phyloP scores from a whole-genome alignment of 1,140 invertebrate genomes.

The Drosophila nasuta region DNA sequence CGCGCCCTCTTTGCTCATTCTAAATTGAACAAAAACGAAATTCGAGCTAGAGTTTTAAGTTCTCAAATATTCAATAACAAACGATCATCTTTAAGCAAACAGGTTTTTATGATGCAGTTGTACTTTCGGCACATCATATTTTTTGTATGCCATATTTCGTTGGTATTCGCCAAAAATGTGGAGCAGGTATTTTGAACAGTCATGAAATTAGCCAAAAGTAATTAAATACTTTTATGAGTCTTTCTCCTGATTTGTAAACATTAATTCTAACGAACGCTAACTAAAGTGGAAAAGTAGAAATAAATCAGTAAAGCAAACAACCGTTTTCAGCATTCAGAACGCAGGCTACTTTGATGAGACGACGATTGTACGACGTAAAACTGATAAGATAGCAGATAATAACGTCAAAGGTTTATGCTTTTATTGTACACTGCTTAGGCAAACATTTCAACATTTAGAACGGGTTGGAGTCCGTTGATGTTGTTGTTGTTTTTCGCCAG shows the following conservation, averaged over 20 bases:
- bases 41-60: too few species aligned
- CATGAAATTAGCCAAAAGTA: conserved; percentile 7
- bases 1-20: too few species aligned
- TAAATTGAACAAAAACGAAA: too few species aligned
- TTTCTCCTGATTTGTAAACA: conserved; percentile 15
- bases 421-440: conserved; percentile 13
- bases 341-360: background rate
- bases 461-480: conserved; percentile 24
- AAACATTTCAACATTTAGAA: conserved; percentile 41
- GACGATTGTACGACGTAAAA: conserved; percentile 1
- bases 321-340: background rate
- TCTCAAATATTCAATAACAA: too few species aligned
- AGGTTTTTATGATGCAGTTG: too few species aligned
- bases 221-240: conserved; percentile 30
- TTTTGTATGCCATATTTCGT: too few species aligned
- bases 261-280: conserved; percentile 29
- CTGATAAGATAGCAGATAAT: conserved; percentile 52
- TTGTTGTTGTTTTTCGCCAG: conserved; percentile 39
- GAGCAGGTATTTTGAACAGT: too few species aligned
- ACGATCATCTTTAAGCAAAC: too few species aligned
- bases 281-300: too few species aligned
- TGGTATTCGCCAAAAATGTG: too few species aligned
- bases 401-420: conserved; percentile 12
- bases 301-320: background rate
- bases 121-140: too few species aligned